A percentile compares a stretch with the other conserved stretches of the same genome.
These are phyloP conservation scores for Cerastoderma edule DNA, from an alignment of 2,888 invertebrate species.

Conservation along the genomic window DNA sequence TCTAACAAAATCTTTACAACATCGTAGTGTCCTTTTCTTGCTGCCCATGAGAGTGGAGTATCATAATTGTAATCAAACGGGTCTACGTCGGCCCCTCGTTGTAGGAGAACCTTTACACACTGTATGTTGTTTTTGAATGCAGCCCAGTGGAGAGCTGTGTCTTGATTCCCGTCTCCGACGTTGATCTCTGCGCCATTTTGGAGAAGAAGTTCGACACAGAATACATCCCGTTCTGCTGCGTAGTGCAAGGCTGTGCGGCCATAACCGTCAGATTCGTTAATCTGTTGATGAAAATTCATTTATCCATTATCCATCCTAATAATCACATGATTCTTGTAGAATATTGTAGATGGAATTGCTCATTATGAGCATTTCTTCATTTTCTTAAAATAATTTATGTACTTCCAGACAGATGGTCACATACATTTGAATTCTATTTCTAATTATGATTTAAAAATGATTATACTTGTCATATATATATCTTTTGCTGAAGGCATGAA, in stretches of 20 bases:
- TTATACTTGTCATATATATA: no score
- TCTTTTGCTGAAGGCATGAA: no score
- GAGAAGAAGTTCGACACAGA: conserved; percentile 78
- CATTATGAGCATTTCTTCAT: no score
- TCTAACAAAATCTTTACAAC: conserved; percentile 79
- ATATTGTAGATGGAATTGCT: no score
- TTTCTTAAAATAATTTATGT: no score
- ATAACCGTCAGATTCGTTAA: conserved; percentile 82
- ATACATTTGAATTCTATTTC: no score
- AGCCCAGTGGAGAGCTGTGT: conserved; percentile 83
- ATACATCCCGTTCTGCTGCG: conserved; percentile 80
- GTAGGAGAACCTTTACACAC: conserved; percentile 77
- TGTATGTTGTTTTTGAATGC: conserved; percentile 80
- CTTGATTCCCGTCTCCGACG: conserved; percentile 76
- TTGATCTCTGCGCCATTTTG: conserved; percentile 78
- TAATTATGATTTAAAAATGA: no score
- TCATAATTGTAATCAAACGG: conserved; percentile 79
- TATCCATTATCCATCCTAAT: no score
- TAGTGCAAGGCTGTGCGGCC: conserved; percentile 81
- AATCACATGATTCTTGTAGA: no score
- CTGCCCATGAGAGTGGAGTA: conserved; percentile 82
- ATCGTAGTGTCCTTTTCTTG: conserved; percentile 79
- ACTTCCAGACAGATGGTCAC: no score
- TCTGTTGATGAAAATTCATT: conserved; percentile 73
- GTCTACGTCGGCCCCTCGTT: conserved; percentile 78